Evolutionary conservation across 2,797 vertebrate species (phyloP).

Genomic region (Muraenolepis orangiensis): DNA sequence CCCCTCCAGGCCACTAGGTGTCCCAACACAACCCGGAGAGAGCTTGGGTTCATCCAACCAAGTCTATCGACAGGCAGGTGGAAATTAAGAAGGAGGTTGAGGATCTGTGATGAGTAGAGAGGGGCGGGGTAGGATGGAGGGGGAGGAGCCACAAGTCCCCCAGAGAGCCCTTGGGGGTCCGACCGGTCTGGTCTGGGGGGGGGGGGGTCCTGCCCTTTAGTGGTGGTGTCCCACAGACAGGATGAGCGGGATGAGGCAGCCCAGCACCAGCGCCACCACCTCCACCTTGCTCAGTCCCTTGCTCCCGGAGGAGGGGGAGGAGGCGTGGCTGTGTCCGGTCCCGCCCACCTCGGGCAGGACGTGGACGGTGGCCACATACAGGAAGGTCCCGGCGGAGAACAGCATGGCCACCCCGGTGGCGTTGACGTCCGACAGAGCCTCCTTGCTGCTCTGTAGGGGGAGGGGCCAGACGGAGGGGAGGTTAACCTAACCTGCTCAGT

Average conservation of each 20-base stretch:
- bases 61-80: background rate
- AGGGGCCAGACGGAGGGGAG: background rate
- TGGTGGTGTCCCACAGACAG: slow-evolving; percentile 96
- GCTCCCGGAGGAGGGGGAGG: slow-evolving; percentile 57
- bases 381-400: slow-evolving; percentile 97
- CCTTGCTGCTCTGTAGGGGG: slow-evolving; percentile 89
- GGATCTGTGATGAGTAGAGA: background rate
- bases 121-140: background rate
- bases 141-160: background rate
- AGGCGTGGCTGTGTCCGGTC: slow-evolving; percentile 86
- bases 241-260: slow-evolving; percentile 94
- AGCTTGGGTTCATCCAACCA: slow-evolving; percentile 5
- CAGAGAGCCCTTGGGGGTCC: background rate
- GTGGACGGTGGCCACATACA: slow-evolving; percentile 97
- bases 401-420: slow-evolving; percentile 98
- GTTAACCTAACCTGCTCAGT: too few relatives aligned
- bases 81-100: background rate
- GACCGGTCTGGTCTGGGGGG: background rate
- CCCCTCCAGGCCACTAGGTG: slow-evolving; percentile 17
- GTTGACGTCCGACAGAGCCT: slow-evolving; percentile 93
- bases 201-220: slow-evolving; percentile 58
- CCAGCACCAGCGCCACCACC: slow-evolving; percentile 88
- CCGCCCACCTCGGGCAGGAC: slow-evolving; percentile 98
- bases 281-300: slow-evolving; percentile 94
- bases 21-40: slow-evolving; percentile 10